A percentile compares a stretch with the other conserved stretches of the same genome.
Evolutionary conservation across 2,888 invertebrate genomes (phyloP).

Genomic region (Orgyia antiqua): DNA sequence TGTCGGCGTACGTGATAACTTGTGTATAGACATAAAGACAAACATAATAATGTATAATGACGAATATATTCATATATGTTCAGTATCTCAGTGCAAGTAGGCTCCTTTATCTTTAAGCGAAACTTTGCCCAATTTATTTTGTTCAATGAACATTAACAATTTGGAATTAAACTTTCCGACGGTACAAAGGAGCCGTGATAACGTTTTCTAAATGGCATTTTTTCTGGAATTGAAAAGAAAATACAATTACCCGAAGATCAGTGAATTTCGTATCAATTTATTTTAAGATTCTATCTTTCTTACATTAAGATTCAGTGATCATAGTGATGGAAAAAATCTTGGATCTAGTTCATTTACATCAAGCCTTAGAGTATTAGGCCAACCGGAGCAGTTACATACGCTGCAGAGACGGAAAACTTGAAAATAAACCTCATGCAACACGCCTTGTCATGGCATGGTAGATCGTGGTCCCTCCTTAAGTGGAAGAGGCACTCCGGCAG

Average conservation of each 20-base stretch:
- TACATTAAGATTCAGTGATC: conserved; percentile 10
- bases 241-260: conserved; percentile 23
- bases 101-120: conserved; percentile 33
- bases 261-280: conserved; percentile 20
- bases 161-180: conserved; percentile 40
- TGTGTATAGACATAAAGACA: background rate
- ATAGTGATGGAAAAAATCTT: background rate
- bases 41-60: no score
- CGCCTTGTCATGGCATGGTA: no score
- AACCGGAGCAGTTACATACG: no score
- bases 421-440: no score
- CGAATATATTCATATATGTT: conserved; percentile 10
- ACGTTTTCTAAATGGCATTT: conserved; percentile 29
- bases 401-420: no score
- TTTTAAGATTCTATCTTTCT: conserved; percentile 15
- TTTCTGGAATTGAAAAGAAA: conserved; percentile 24
- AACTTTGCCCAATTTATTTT: conserved; percentile 44
- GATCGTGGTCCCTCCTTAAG: no score
- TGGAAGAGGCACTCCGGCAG: no score
- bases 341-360: background rate
- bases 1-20: no score
- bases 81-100: conserved; percentile 29
- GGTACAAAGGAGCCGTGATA: conserved; percentile 32
- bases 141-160: conserved; percentile 47
- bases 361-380: no score